Evolutionary conservation across 2,888 invertebrate species (phyloP).

Genomic region (Tethea ocularis): DNA sequence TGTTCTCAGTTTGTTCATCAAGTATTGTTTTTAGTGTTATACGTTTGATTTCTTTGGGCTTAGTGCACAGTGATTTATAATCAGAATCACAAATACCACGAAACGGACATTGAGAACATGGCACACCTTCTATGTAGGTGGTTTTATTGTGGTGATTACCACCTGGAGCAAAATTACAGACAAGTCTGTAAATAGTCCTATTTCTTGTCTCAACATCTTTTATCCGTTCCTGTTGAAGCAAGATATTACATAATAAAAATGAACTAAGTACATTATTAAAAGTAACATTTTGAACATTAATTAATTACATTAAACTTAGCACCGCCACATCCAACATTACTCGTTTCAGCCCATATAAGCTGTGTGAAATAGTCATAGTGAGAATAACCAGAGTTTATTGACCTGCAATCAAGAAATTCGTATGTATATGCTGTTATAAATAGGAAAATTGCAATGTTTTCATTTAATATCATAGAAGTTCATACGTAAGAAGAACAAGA

Average conservation of each 20-base stretch:
- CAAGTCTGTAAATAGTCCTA: conserved; percentile 63
- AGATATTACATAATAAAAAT: neutral
- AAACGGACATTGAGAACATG: conserved; percentile 60
- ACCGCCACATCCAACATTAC: conserved; percentile 69
- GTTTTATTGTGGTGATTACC: conserved; percentile 57
- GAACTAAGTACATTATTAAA: neutral
- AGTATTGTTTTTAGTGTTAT: conserved; percentile 8
- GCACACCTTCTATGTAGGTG: conserved; percentile 58
- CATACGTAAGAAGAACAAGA: neutral
- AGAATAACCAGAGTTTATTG: conserved; percentile 36
- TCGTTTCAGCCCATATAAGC: conserved; percentile 66
- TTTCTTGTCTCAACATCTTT: conserved; percentile 37
- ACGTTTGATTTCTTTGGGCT: conserved; percentile 25
- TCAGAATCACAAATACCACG: conserved; percentile 48
- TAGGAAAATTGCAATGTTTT: neutral
- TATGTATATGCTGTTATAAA: conserved; percentile 16
- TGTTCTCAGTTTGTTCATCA: neutral
- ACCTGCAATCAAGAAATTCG: conserved; percentile 42
- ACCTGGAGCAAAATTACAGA: conserved; percentile 71
- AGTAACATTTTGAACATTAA: conserved; percentile 1
- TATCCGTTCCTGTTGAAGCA: conserved; percentile 46
- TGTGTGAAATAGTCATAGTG: conserved; percentile 75
- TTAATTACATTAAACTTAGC: conserved; percentile 66
- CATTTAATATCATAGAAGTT: neutral
- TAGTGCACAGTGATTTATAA: conserved; percentile 59